Conservation (phyloP, 2,888 invertebrate species). For the Magallana nippona region DNA sequence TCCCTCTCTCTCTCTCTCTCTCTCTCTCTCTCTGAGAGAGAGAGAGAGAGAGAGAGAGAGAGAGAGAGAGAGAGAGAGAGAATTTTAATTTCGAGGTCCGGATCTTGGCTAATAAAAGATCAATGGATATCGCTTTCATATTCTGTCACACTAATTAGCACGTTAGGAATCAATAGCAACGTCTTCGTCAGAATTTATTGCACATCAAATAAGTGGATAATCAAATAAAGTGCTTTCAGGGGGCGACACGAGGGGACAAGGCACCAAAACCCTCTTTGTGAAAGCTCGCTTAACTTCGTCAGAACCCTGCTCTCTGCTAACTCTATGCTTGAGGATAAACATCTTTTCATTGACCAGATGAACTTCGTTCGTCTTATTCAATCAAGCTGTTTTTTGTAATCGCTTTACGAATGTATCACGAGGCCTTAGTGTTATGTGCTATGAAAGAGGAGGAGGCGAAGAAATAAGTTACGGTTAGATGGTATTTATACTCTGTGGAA, state of each 20-base stretch:
- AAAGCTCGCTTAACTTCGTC: not conserved
- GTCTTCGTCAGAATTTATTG: conserved; percentile 11
- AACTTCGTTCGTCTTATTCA: conserved; percentile 11
- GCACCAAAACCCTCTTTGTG: not conserved
- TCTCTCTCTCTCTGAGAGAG: too few relatives aligned
- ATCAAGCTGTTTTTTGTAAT: conserved; percentile 19
- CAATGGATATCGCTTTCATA: conserved; percentile 32
- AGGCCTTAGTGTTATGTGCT: not conserved
- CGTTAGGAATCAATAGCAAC: conserved; percentile 23
- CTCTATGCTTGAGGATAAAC: not conserved
- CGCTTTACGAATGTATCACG: not conserved
- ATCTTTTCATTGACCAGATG: conserved; percentile 26
- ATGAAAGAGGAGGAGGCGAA: not conserved
- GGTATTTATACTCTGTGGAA: too few relatives aligned
- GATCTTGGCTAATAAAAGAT: conserved; percentile 26
- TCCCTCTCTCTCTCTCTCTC: too few relatives aligned
- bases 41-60: not conserved
- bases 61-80: not conserved
- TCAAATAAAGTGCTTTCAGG: conserved; percentile 18
- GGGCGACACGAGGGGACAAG: not conserved
- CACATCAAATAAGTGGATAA: conserved; percentile 22
- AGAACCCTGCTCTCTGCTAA: not conserved
- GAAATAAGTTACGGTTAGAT: too few relatives aligned
- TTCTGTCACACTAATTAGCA: conserved; percentile 30
- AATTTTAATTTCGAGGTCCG: not conserved